Evolutionary conservation across 2,888 invertebrate species (phyloP).

Genomic region (Buathra laborator): DNA sequence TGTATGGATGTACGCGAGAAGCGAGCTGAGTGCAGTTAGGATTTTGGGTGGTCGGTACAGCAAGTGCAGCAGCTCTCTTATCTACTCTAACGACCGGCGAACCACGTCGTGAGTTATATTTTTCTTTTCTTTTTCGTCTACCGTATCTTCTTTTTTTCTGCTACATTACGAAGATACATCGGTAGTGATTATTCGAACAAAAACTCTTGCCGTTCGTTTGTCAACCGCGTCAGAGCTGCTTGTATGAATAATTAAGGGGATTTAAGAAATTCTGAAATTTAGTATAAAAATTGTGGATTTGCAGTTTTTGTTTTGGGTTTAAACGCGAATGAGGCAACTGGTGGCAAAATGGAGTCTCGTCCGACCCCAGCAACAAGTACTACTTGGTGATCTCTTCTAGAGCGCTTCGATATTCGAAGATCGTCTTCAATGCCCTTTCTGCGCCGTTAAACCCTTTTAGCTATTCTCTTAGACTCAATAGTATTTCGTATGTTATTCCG

Average conservation of each 20-base stretch:
- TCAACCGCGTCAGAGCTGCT: too few relatives aligned
- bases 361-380: slow-evolving; percentile 58
- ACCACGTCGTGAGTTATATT: slow-evolving; percentile 73
- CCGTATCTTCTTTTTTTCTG: background rate
- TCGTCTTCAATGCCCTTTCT: slow-evolving; percentile 1
- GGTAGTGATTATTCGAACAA: background rate
- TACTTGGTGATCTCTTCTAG: slow-evolving; percentile 44
- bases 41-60: slow-evolving; percentile 30
- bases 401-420: slow-evolving; percentile 53
- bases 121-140: slow-evolving; percentile 33
- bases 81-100: slow-evolving; percentile 78
- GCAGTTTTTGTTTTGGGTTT: slow-evolving; percentile 27
- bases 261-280: background rate
- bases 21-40: background rate
- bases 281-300: slow-evolving; percentile 9
- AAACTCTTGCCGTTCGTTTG: background rate
- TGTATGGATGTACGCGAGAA: background rate
- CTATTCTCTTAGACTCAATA: slow-evolving; percentile 28
- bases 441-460: slow-evolving; percentile 50
- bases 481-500: slow-evolving; percentile 41
- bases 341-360: slow-evolving; percentile 54
- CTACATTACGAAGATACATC: background rate
- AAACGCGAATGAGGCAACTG: slow-evolving; percentile 43
- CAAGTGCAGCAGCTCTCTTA: slow-evolving; percentile 76
- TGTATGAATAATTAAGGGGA: slow-evolving; percentile 1